phyloP scores from a whole-genome alignment of 2,888 invertebrate genomes.

The Callimorpha dominula region DNA sequence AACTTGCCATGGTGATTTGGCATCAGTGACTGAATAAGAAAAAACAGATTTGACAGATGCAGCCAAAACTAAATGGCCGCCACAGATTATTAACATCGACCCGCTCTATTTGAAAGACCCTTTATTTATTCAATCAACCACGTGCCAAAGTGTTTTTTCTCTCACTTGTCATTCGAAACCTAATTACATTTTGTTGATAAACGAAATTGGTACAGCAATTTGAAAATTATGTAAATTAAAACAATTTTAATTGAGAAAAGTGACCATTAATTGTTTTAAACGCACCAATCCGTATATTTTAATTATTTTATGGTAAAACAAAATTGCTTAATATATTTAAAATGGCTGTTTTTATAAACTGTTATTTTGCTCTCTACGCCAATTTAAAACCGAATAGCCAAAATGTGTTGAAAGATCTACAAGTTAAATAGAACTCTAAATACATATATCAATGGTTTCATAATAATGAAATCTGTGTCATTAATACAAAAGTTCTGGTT shows the following conservation, averaged over 20 bases:
- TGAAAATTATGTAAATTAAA: conserved; percentile 53
- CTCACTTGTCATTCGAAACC: conserved; percentile 24
- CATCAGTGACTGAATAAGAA: no score
- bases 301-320: conserved; percentile 53
- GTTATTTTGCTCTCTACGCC: conserved; percentile 40
- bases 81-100: no score
- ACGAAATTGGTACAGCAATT: conserved; percentile 44
- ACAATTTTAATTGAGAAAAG: conserved; percentile 53
- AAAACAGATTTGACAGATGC: no score
- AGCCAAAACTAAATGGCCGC: no score
- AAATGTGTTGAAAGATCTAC: conserved; percentile 8
- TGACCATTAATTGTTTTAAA: conserved; percentile 50
- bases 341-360: conserved; percentile 40
- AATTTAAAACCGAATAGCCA: conserved; percentile 24
- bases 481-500: neutral
- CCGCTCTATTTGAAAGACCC: no score
- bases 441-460: neutral
- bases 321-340: conserved; percentile 48
- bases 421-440: neutral
- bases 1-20: no score
- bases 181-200: conserved; percentile 24
- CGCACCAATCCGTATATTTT: conserved; percentile 47
- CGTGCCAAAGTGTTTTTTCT: conserved; percentile 40
- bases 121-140: conserved; percentile 42
- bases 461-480: neutral